Conservation (phyloP, 2,797 vertebrate genomes). For the Gymnodraco acuticeps region DNA sequence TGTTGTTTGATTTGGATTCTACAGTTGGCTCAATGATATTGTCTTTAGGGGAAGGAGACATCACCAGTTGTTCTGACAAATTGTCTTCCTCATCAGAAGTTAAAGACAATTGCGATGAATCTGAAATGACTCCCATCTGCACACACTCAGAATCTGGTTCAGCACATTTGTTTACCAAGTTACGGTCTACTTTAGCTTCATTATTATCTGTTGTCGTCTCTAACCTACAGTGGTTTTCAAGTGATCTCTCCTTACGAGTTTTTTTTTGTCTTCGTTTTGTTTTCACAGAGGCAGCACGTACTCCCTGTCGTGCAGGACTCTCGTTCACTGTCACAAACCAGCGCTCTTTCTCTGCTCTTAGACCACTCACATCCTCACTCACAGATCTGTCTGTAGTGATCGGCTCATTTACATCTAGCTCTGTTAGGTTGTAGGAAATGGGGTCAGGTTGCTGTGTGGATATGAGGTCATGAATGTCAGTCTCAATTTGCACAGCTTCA, state of each 20-base stretch:
- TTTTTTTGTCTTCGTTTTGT: slow-evolving; percentile 81
- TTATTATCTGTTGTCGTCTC: slow-evolving; percentile 11
- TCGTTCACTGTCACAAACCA: slow-evolving; percentile 86
- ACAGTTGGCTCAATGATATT: not conserved
- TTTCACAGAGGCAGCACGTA: slow-evolving; percentile 46
- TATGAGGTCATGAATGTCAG: slow-evolving; percentile 25
- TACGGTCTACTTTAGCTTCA: slow-evolving; percentile 26
- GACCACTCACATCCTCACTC: slow-evolving; percentile 6
- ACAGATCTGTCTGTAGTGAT: slow-evolving; percentile 28
- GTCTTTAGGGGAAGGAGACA: not conserved
- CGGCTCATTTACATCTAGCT: slow-evolving; percentile 14
- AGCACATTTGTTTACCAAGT: slow-evolving; percentile 5
- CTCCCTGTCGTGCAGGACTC: slow-evolving; percentile 35
- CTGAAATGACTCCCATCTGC: slow-evolving; percentile 17
- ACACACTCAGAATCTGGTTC: slow-evolving; percentile 5
- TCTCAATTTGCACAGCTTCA: slow-evolving; percentile 21
- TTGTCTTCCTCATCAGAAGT: slow-evolving; percentile 8
- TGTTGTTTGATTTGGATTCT: slow-evolving; percentile 10
- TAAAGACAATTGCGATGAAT: slow-evolving; percentile 12
- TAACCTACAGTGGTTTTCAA: slow-evolving; percentile 25
- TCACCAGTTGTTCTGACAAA: not conserved
- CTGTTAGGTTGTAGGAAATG: slow-evolving; percentile 15
- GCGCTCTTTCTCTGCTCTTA: slow-evolving; percentile 79
- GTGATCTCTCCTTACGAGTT: slow-evolving; percentile 27
- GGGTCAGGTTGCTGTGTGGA: slow-evolving; percentile 37